Evolutionary conservation across 2,888 invertebrate species (phyloP), one percentile per base, ranked within the genome.

Genomic region (Sminthurides aquaticus): DNA sequence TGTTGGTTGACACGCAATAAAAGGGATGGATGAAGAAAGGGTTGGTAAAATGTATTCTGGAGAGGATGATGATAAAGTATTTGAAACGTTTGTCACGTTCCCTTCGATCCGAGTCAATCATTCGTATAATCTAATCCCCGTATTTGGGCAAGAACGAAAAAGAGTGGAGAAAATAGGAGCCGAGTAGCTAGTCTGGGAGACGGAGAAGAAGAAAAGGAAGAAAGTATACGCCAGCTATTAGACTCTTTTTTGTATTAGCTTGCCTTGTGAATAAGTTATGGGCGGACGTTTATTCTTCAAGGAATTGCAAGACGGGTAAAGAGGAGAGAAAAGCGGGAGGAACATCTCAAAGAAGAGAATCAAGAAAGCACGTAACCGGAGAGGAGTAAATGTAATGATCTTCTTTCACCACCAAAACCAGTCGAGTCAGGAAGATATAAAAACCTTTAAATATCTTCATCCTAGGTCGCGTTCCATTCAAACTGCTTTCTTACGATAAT

Each of bases 101-200:
- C 18, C 43, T 62, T 57, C 57, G 56, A 26, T 18, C 52, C n/a
- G 26, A 63, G 63, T 63, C 63, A 63, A 63, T 63, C 63, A 63
- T 57, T 63, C 57, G 63, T 28, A 52, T 63, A 63, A 63, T 63
- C 63, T 22, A 63, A 58, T 63, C 57, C 27, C 20, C 28, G 43
- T n/a, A n/a, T n/a, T n/a, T n/a, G 43, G 15, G 15, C 43, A 11
- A 5, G 43, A 34, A 34, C 5, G 43, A 34, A 34, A 34, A 34
- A 34, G 43, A 5, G 8, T 11, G 43, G 15, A 34, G 5, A 34
- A 34, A 15, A 34, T 34, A 5, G n/a, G n/a, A n/a, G n/a, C n/a
- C n/a, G n/a, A n/a, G n/a, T n/a, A n/a, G n/a, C n/a, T n/a, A n/a
- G n/a, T n/a, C n/a, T n/a, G n/a, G n/a, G 15, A 34, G 43, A 34